Evolutionary conservation across 2,113 vertebrate species (phyloP), one percentile per base, ranked within the genome.

Genomic region (Heterochromis multidens): DNA sequence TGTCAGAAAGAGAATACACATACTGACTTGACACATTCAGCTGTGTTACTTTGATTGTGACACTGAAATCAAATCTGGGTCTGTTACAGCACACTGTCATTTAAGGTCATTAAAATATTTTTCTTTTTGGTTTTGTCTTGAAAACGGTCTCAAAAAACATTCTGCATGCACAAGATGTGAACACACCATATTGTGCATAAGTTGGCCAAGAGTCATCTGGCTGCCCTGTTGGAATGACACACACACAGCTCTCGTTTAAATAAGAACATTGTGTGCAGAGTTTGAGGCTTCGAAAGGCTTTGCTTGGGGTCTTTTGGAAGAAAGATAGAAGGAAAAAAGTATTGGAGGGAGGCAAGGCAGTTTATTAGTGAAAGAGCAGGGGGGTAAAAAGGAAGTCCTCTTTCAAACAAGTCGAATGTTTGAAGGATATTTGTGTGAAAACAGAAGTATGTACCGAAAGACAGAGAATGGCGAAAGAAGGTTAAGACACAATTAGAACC

Each of bases 231-330:
- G 70, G 72, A 91, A 80, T 77, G 74, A 76, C 80, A 90, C 11
- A 17, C 11, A 17, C 72, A 81, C 33, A 21, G 31, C 40, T 79
- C 35, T 76, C 35, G 57, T n/a, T 0, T 23, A 87, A 87, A 87
- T 54, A 25, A 84, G 76, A 94, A 95, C 92, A 94, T 86, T 86
- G 33, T 91, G 92, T 91, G 65, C 79, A 72, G 77, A 61, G 72
- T 31, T 52, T 19, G 86, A 61, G 65, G 84, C 60, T 90, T 90
- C 82, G 79, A 92, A 43, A 84, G 9, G 11, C 93, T 93, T 92
- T 93, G 88, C 90, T 94, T 93, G 92, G 91, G 91, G 93, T 91
- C 83, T 59, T 86, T 62, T 92, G 79, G 58, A 86, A 58, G 72
- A 87, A 49, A 67, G 83, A 80, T 19, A 29, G 12, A 84, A 25